Evolutionary conservation across 2,113 vertebrate genomes (phyloP), one percentile per base, ranked within the genome.

Genomic region (Oryzias curvinotus): DNA sequence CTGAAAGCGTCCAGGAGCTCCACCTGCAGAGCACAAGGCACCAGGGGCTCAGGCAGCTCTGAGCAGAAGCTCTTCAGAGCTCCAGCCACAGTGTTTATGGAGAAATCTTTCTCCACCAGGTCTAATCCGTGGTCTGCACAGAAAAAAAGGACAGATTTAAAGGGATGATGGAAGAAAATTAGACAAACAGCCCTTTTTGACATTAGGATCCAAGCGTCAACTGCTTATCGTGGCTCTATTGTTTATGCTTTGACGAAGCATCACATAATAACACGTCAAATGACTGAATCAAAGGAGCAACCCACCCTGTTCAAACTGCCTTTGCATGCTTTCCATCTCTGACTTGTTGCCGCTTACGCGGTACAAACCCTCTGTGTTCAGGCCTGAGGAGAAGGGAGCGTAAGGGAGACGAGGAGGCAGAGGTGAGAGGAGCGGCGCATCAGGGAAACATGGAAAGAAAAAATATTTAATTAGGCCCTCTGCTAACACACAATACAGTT

Each of bases 11-110:
- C 91, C 77, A 92, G 87, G 81, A 98, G 91, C 57, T 98, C 96
- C 1, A 84, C 89, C 92, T 98, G 96, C 91, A 95, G 93, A 81
- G 70, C 78, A 80, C 95, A 98, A 0, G 96, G 96, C 56, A 98
- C 93, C 82, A 98, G 86, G 2, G 96, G 96, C 41, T 98, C 96
- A 0, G 96, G 95, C 68, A 98, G 88, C 82, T 98, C 96, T 0
- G 96, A 96, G 91, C 98, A 98, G 83, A 98, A 98, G 85, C 95
- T 96, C 86, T 98, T 98, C 85, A 98, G 93, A 84, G 87, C 96
- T 13, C 96, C 96, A 0, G 96, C 96, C 82, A 98, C 95, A 0
- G 96, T 95, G 86, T 98, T 97, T 83, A 98, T 94, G 0, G 96
- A 93, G 60, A 95, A 98, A 86, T 98, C 96, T 86, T 98, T 98